These are phyloP conservation scores for Peromyscus maniculatus DNA, from an alignment of 2,113 vertebrate species.

Conservation along the genomic window DNA sequence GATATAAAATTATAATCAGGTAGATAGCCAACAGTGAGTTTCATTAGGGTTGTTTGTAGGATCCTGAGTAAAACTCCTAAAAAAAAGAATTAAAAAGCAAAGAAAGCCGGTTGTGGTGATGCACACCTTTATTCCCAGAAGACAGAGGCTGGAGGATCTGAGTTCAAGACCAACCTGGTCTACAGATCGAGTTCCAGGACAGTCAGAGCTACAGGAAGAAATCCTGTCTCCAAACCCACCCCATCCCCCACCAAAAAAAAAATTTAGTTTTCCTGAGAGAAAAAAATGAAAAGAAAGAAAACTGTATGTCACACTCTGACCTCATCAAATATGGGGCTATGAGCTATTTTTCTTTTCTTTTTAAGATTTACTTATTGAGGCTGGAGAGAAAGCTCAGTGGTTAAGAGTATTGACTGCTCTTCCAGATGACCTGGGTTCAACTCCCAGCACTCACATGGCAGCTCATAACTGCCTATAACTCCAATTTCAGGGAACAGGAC, in stretches of 20 bases:
- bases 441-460: too few species aligned
- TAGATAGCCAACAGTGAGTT: background rate
- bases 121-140: background rate
- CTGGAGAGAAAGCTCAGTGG: too few species aligned
- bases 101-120: background rate
- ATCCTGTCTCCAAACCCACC: background rate
- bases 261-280: background rate
- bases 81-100: background rate
- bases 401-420: too few species aligned
- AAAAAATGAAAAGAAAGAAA: background rate
- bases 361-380: too few species aligned
- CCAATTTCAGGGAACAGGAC: too few species aligned
- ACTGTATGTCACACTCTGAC: background rate
- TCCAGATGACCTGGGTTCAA: too few species aligned
- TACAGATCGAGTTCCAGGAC: background rate
- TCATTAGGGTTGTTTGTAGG: background rate
- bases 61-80: background rate
- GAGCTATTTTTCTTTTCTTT: too few species aligned
- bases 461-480: too few species aligned
- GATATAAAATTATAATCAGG: background rate
- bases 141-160: background rate
- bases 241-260: too few species aligned
- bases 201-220: background rate
- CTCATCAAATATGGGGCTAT: background rate
- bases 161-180: background rate